phyloP scores from a whole-genome alignment of 2,888 invertebrate genomes.

The Drosophila tanythrix region DNA sequence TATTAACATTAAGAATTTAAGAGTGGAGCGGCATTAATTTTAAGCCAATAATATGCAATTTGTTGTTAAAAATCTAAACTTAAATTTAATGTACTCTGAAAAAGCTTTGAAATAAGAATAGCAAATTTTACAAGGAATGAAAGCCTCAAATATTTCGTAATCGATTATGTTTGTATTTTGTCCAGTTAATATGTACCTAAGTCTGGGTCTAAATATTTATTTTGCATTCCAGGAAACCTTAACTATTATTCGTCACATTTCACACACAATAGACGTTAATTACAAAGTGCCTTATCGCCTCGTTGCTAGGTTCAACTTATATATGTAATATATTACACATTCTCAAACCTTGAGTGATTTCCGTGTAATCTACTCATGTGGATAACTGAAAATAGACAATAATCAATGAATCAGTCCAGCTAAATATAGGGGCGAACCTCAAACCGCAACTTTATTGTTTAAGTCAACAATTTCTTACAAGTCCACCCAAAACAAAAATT shows the following conservation, averaged over 20 bases:
- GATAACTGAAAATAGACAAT: slow-evolving; percentile 25
- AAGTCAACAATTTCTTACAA: background rate
- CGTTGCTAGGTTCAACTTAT: background rate
- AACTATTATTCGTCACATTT: background rate
- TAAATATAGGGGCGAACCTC: background rate
- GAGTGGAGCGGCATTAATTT: background rate
- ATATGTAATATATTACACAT: slow-evolving; percentile 23
- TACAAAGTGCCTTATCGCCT: background rate
- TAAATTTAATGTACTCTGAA: no score
- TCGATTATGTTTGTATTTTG: background rate
- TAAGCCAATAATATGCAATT: no score
- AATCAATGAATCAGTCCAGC: slow-evolving; percentile 20
- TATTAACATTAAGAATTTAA: background rate
- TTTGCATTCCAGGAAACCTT: background rate
- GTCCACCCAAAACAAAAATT: background rate
- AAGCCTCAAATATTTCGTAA: background rate
- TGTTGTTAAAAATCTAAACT: no score
- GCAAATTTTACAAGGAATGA: background rate
- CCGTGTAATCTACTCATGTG: slow-evolving; percentile 42
- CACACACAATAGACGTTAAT: slow-evolving; percentile 28
- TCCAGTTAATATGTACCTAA: background rate
- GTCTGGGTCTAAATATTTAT: background rate
- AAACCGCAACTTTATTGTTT: background rate
- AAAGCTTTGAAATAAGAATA: no score
- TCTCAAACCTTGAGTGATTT: slow-evolving; percentile 18